These are phyloP conservation scores for Tricholaema leucomelas DNA, from an alignment of 2,113 vertebrate species.

Conservation along the genomic window DNA sequence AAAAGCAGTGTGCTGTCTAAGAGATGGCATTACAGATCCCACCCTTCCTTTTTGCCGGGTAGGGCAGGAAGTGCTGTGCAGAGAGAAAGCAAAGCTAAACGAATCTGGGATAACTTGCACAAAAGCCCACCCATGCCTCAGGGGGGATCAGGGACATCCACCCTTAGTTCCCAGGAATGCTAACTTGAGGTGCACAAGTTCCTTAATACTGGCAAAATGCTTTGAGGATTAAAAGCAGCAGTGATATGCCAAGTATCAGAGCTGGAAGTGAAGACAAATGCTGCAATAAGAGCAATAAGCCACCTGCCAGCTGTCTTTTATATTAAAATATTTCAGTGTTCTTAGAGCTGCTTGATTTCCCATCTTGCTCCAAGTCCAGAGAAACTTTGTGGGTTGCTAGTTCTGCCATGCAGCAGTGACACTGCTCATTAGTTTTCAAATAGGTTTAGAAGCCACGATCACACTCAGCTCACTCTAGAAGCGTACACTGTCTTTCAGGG, in stretches of 20 bases:
- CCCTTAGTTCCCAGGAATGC: background rate
- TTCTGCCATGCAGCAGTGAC: background rate
- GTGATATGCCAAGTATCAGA: background rate
- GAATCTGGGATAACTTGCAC: background rate
- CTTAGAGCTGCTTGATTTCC: conserved; percentile 27
- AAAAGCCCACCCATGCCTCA: background rate
- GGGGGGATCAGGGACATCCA: background rate
- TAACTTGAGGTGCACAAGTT: background rate
- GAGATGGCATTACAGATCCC: background rate
- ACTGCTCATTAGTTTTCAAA: conserved; percentile 37
- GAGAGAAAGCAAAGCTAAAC: background rate
- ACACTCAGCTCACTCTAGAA: background rate
- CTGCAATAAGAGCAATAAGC: conserved; percentile 41
- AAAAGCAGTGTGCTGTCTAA: background rate
- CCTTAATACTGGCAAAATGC: background rate
- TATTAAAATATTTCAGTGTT: conserved; percentile 58
- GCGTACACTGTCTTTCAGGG: background rate
- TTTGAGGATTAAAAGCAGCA: conserved; percentile 11
- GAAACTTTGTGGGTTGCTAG: conserved; percentile 25
- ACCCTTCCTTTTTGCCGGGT: background rate
- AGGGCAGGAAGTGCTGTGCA: background rate
- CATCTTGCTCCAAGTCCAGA: conserved; percentile 10
- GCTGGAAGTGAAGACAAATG: conserved; percentile 43
- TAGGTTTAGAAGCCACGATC: conserved; percentile 36
- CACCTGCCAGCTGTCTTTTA: conserved; percentile 52